A percentile compares a stretch with the other conserved stretches of the same genome.
These are phyloP conservation scores for Metridium senile DNA, from an alignment of 92 coral and sea anemone species.

Conservation along the genomic window DNA sequence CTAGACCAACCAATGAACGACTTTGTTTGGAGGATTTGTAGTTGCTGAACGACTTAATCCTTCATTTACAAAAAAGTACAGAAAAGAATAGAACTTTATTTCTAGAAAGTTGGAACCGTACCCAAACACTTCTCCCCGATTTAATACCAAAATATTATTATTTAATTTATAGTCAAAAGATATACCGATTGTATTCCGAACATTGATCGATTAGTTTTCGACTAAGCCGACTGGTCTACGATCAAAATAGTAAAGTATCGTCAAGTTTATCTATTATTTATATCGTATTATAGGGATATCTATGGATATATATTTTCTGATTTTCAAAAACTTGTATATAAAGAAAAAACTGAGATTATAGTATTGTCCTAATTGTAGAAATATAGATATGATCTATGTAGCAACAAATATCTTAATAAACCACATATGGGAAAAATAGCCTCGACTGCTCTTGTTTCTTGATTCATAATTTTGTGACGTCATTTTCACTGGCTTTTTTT, in stretches of 20 bases:
- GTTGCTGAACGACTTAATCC: too few relatives aligned
- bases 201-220: neutral
- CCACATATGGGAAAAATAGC: neutral
- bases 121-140: neutral
- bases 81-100: too few relatives aligned
- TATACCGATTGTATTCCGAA: neutral
- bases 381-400: neutral
- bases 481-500: too few relatives aligned
- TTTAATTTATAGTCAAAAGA: neutral
- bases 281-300: neutral
- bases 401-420: neutral
- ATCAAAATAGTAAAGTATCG: neutral
- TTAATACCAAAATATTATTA: neutral
- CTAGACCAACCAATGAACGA: too few relatives aligned
- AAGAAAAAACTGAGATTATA: neutral
- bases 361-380: neutral
- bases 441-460: neutral
- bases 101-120: too few relatives aligned
- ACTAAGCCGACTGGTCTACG: neutral
- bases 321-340: conserved; percentile 6
- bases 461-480: too few relatives aligned
- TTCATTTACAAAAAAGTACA: too few relatives aligned
- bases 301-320: conserved; percentile 11
- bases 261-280: neutral
- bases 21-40: too few relatives aligned